Conservation (phyloP, 2,797 vertebrate genomes). For the Knipowitschia caucasica region DNA sequence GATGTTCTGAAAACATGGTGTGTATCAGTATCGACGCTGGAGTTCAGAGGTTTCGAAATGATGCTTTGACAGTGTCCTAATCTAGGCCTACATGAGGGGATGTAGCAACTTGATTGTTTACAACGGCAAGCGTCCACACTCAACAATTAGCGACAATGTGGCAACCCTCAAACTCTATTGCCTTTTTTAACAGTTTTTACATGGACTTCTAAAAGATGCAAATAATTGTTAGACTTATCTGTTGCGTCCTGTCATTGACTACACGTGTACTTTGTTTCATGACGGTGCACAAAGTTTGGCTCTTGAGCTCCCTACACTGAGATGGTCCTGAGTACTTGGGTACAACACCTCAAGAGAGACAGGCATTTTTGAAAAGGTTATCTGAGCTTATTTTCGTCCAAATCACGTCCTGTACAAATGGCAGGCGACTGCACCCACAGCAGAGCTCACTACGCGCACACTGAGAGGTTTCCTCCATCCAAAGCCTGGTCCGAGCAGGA, state of each 20-base stretch:
- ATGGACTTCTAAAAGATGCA: not conserved
- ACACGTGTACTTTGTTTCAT: conserved; percentile 56
- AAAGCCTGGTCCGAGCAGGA: conserved; percentile 45
- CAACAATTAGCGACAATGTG: conserved; percentile 7
- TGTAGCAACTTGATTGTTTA: conserved; percentile 8
- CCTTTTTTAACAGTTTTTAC: not conserved
- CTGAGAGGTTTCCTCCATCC: conserved; percentile 53
- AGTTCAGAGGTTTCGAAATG: conserved; percentile 35
- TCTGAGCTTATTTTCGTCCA: conserved; percentile 18
- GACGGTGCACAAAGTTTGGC: conserved; percentile 45
- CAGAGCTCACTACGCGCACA: conserved; percentile 40
- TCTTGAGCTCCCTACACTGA: conserved; percentile 2
- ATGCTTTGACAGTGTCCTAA: conserved; percentile 47
- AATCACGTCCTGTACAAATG: conserved; percentile 59
- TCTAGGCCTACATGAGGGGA: conserved; percentile 24
- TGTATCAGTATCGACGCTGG: conserved; percentile 11
- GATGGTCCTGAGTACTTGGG: not conserved
- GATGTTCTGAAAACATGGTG: conserved; percentile 11
- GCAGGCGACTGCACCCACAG: conserved; percentile 64
- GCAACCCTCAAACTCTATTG: not conserved
- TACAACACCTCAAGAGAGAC: conserved; percentile 1
- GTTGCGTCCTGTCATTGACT: conserved; percentile 44
- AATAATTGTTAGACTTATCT: conserved; percentile 17
- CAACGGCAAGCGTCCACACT: not conserved
- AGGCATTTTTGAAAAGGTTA: conserved; percentile 4